Evolutionary conservation across 2,888 invertebrate species (phyloP), one percentile per base, ranked within the genome.

Genomic region (Crepidodera aurea): DNA sequence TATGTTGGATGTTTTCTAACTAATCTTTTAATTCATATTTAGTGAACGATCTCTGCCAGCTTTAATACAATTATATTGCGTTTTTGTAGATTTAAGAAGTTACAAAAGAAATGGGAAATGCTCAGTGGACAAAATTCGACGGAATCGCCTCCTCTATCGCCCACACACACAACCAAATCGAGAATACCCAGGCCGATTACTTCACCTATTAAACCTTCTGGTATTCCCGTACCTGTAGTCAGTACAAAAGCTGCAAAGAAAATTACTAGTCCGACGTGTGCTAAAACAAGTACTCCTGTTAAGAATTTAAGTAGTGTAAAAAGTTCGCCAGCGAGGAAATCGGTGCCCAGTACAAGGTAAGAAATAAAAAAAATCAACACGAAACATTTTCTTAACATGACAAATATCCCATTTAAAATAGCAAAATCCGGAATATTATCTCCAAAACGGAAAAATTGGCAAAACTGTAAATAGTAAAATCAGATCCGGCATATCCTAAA

Each of bases 41-140:
- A n/a, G n/a, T n/a, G n/a, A n/a, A n/a, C n/a, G n/a, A n/a, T n/a
- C n/a, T n/a, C n/a, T n/a, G n/a, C n/a, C n/a, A n/a, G n/a, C n/a
- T n/a, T n/a, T n/a, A n/a, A n/a, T n/a, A n/a, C n/a, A n/a, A n/a
- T n/a, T n/a, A n/a, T n/a, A n/a, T n/a, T n/a, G n/a, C n/a, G n/a
- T n/a, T n/a, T n/a, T n/a, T 56, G 3, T 12, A 56, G 55, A 32
- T 93, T 92, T 82, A 85, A 89, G 16, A 85, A 89, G 66, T 81
- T 93, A 62, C 92, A 92, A 75, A 87, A 90, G 75, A 90, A 90
- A 75, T 93, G 93, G 93, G 92, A 93, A 77, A 85, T 90, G 82
- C 83, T 92, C 67, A 89, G 89, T 69, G 84, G 84, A 8, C 83
- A 83, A 51, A 84, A 85, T 34, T 75, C 73, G 5, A 77, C 76